Percentiles rank a stretch among this genome's conserved stretches.
Evolutionary conservation across 1,140 invertebrate genomes (phyloP).

Genomic region (Temnothorax curvispinosus): DNA sequence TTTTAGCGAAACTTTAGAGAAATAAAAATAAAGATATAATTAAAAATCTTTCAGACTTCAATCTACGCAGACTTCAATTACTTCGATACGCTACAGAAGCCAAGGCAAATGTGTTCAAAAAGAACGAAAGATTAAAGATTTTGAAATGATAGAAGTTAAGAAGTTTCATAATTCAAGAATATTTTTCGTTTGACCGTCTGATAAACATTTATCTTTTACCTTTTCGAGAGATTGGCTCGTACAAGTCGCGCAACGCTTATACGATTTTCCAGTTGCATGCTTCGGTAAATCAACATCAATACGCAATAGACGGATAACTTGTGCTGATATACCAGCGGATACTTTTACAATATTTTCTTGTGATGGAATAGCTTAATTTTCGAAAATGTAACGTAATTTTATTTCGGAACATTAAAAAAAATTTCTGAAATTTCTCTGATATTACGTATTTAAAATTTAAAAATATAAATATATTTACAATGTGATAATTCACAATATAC

Average conservation of each 20-base stretch:
- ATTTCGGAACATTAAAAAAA: not conserved
- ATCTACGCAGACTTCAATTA: not conserved
- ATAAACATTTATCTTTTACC: slow-evolving; percentile 34
- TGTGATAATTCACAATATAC: too few relatives aligned
- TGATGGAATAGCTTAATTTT: not conserved
- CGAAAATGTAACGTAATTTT: not conserved
- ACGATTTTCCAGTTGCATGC: slow-evolving; percentile 16
- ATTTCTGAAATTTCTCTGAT: not conserved
- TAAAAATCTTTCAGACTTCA: not conserved
- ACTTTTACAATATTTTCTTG: slow-evolving; percentile 25
- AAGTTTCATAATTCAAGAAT: not conserved
- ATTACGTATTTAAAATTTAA: not conserved
- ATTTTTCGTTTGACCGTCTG: not conserved
- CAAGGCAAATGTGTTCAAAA: not conserved
- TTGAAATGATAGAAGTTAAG: not conserved
- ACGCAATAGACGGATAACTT: not conserved
- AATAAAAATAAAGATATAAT: not conserved
- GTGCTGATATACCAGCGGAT: not conserved
- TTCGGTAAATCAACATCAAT: not conserved
- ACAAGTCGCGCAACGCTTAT: slow-evolving; percentile 1
- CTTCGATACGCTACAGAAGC: not conserved
- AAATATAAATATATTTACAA: not conserved
- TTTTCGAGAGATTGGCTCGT: not conserved
- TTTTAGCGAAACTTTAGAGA: not conserved
- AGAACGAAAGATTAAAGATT: not conserved